Conservation (phyloP, 2,888 invertebrate species). For the Drosophila kanekoi region DNA sequence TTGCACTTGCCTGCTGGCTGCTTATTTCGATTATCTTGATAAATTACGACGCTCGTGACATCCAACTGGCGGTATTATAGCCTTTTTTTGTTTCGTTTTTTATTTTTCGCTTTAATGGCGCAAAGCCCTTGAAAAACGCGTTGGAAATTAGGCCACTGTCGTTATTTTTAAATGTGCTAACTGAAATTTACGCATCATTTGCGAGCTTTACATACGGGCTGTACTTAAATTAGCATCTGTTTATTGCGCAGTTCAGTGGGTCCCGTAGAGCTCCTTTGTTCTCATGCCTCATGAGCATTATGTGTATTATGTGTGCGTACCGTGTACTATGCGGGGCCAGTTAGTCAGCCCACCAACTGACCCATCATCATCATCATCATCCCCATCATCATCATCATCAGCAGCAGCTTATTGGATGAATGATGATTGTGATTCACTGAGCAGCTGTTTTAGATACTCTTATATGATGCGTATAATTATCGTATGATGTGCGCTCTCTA, state of each 20-base stretch:
- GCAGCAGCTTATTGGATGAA: slow-evolving; percentile 11
- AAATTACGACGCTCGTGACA: slow-evolving; percentile 75
- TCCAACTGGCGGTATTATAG: slow-evolving; percentile 37
- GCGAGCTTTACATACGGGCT: slow-evolving; percentile 23
- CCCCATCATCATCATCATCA: slow-evolving; percentile 7
- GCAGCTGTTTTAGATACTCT: slow-evolving; percentile 43
- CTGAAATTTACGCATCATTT: slow-evolving; percentile 63
- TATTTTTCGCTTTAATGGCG: slow-evolving; percentile 20
- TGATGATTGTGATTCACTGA: slow-evolving; percentile 48
- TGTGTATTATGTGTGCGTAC: slow-evolving; percentile 9
- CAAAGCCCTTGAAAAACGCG: slow-evolving; percentile 51
- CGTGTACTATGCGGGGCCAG: slow-evolving; percentile 28
- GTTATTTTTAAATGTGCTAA: slow-evolving; percentile 62
- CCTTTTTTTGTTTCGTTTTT: slow-evolving; percentile 24
- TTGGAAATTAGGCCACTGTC: slow-evolving; percentile 58
- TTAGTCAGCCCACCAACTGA: slow-evolving; percentile 45
- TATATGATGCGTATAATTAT: slow-evolving; percentile 19
- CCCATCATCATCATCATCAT: slow-evolving; percentile 21
- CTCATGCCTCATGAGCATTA: slow-evolving; percentile 48
- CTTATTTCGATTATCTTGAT: slow-evolving; percentile 76
- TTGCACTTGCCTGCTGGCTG: slow-evolving; percentile 54
- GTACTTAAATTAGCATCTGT: slow-evolving; percentile 59
- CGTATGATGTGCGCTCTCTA: slow-evolving; percentile 3
- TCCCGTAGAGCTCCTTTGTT: slow-evolving; percentile 50
- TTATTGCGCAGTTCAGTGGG: slow-evolving; percentile 54